Evolutionary conservation across 2,113 vertebrate species (phyloP).

Genomic region (Probosciger aterrimus): DNA sequence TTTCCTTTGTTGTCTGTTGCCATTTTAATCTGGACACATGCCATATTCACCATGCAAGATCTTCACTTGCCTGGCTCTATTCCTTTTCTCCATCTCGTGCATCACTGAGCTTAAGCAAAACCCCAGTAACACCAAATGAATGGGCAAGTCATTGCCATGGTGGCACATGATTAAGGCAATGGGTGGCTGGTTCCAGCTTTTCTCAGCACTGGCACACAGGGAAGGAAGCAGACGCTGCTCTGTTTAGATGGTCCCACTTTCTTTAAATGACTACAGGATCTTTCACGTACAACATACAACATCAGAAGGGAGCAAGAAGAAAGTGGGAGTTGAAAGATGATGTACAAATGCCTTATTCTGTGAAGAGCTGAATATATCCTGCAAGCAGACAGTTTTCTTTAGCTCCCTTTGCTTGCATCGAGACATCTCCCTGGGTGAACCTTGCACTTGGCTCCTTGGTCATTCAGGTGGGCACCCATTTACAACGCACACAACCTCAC

Average conservation of each 20-base stretch:
- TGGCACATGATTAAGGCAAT: background rate
- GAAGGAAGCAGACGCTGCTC: background rate
- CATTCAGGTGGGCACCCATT: background rate
- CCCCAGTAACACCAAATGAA: background rate
- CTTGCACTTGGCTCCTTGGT: background rate
- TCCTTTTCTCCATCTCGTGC: background rate
- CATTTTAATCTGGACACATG: background rate
- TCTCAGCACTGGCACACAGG: background rate
- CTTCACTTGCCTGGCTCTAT: background rate
- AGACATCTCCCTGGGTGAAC: background rate
- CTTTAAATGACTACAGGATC: background rate
- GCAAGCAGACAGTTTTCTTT: background rate
- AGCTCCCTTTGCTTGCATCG: background rate
- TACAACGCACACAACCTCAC: background rate
- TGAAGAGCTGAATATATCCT: background rate
- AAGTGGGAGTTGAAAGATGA: background rate
- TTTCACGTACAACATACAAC: background rate
- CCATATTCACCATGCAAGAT: background rate
- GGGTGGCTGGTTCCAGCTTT: background rate
- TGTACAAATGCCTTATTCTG: background rate
- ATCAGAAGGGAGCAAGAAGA: background rate
- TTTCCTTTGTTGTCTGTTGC: background rate
- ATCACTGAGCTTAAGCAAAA: background rate
- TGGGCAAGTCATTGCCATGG: accelerated
- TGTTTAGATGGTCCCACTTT: background rate